A percentile compares a stretch with the other conserved stretches of the same genome.
Conservation (phyloP, 2,888 invertebrate genomes). For the Rhagophthalmus giganteus region DNA sequence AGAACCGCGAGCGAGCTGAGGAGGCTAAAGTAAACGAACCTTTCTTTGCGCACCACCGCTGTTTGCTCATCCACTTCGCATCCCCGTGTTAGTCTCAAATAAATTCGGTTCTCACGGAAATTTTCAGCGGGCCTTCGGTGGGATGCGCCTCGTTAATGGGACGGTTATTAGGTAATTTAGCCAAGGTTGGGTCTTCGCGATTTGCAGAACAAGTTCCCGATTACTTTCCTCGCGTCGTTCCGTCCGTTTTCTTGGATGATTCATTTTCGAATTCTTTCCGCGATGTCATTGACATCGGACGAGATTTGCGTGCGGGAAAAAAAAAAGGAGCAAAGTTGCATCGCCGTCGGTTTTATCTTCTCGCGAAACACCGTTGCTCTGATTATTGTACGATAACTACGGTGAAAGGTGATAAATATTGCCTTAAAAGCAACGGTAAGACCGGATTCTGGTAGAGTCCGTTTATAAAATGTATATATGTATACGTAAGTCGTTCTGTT, state of each 20-base stretch:
- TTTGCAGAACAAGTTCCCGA: conserved; percentile 20
- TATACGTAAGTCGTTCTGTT: too few relatives aligned
- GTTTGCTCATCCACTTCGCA: conserved; percentile 55
- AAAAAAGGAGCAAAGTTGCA: too few relatives aligned
- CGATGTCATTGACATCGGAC: conserved; percentile 44
- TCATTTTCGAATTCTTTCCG: conserved; percentile 45
- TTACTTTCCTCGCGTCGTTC: conserved; percentile 40
- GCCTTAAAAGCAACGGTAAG: conserved; percentile 36
- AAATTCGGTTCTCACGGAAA: conserved; percentile 31
- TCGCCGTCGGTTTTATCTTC: too few relatives aligned
- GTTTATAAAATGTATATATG: neutral
- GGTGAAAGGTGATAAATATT: conserved; percentile 28
- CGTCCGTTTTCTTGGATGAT: conserved; percentile 49
- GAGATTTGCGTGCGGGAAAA: too few relatives aligned
- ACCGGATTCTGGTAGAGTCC: conserved; percentile 29
- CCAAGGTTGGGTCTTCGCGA: conserved; percentile 40
- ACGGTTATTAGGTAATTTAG: conserved; percentile 44
- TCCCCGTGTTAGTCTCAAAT: conserved; percentile 49
- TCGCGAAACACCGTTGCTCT: conserved; percentile 23
- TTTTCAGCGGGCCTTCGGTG: conserved; percentile 10
- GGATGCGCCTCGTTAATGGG: conserved; percentile 39
- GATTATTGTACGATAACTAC: conserved; percentile 26
- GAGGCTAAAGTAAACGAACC: conserved; percentile 37
- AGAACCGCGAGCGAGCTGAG: conserved; percentile 13
- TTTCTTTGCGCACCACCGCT: conserved; percentile 44